A percentile compares a stretch with the other conserved stretches of the same genome.
phyloP scores from a whole-genome alignment of 2,888 invertebrate genomes.

The Drosophila limbata region DNA sequence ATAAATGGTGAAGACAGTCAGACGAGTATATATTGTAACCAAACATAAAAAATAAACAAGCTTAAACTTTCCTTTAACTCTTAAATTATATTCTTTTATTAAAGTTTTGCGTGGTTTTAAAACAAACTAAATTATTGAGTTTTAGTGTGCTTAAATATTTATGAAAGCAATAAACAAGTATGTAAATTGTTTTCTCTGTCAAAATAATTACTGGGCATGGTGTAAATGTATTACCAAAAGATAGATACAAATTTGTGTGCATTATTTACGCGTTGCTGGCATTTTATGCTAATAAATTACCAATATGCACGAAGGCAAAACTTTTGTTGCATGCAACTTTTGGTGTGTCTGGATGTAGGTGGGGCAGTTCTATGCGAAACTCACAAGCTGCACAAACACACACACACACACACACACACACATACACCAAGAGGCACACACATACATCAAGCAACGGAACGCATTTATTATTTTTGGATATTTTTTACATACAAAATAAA shows the following conservation, averaged over 20 bases:
- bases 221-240: conserved; percentile 23
- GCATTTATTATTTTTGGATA: conserved; percentile 70
- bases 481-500: conserved; percentile 52
- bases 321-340: conserved; percentile 63
- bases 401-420: conserved; percentile 14
- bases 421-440: background rate
- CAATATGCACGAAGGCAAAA: conserved; percentile 75
- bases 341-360: conserved; percentile 41
- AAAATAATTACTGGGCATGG: conserved; percentile 3
- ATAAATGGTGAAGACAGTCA: background rate
- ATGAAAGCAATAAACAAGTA: too few relatives aligned
- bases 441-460: conserved; percentile 14
- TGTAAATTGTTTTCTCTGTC: background rate
- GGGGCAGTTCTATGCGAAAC: conserved; percentile 50
- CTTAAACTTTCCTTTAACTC: too few relatives aligned
- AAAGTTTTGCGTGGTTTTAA: too few relatives aligned
- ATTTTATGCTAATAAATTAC: conserved; percentile 79
- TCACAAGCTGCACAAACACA: conserved; percentile 65
- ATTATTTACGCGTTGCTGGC: conserved; percentile 77
- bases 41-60: too few relatives aligned
- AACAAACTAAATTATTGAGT: too few relatives aligned
- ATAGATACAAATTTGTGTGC: conserved; percentile 72
- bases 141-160: too few relatives aligned
- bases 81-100: too few relatives aligned
- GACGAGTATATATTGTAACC: too few relatives aligned